These are phyloP conservation scores for Phylloscopus collybita DNA, from an alignment of 2,797 vertebrate species.

Conservation along the genomic window DNA sequence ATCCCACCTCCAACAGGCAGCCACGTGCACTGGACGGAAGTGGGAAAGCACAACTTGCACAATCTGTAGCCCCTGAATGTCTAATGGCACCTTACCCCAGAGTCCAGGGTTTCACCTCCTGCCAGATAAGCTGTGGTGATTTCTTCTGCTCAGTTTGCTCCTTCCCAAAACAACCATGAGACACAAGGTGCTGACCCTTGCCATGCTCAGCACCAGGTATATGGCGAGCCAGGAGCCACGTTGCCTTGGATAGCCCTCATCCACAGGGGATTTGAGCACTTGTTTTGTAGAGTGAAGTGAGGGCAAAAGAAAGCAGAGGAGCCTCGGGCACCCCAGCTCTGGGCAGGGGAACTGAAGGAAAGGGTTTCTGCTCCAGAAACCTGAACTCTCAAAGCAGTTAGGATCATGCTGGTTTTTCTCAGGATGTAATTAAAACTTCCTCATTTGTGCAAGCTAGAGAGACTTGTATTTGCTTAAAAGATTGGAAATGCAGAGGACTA, in stretches of 20 bases:
- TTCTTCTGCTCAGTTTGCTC: background rate
- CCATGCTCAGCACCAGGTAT: background rate
- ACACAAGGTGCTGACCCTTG: accelerated
- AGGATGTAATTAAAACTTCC: background rate
- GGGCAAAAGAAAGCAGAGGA: background rate
- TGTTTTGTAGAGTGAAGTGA: background rate
- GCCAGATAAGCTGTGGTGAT: background rate
- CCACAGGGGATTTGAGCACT: background rate
- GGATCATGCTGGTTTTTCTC: background rate
- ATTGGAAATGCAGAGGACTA: background rate
- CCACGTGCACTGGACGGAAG: background rate
- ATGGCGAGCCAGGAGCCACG: background rate
- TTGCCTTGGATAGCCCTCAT: background rate
- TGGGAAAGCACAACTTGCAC: background rate
- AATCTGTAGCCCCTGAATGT: background rate
- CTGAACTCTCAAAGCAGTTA: background rate
- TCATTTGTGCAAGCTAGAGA: background rate
- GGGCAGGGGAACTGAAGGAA: background rate
- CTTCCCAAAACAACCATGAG: background rate
- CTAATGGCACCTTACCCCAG: background rate
- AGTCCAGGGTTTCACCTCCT: background rate
- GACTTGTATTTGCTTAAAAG: background rate
- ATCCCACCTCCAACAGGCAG: background rate
- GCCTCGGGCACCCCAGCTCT: background rate
- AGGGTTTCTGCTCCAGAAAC: background rate